Percentiles rank a stretch among this genome's conserved stretches.
Conservation (phyloP, 2,888 invertebrate genomes). For the Ophion slaviceki region DNA sequence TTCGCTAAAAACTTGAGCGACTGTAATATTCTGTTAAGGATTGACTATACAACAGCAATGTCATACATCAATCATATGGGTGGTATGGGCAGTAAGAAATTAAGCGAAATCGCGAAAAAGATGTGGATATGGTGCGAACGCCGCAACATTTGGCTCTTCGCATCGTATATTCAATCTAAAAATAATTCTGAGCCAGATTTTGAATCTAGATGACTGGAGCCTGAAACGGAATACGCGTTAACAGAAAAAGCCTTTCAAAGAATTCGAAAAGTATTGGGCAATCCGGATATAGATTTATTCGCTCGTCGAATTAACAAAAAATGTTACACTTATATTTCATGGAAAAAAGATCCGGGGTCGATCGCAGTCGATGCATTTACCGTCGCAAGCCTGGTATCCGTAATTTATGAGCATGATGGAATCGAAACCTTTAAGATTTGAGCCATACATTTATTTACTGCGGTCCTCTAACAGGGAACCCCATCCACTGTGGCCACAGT, state of each 20-base stretch:
- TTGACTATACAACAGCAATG: constrained; percentile 30
- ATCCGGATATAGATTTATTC: constrained; percentile 59
- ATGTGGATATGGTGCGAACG: constrained; percentile 24
- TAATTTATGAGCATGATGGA: constrained; percentile 19
- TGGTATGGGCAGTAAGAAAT: constrained; percentile 10
- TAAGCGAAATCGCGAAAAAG: constrained; percentile 1
- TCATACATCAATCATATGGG: not conserved
- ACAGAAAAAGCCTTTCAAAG: constrained; percentile 10
- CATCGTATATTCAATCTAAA: constrained; percentile 17
- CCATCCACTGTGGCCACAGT: constrained; percentile 30
- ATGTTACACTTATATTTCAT: constrained; percentile 55
- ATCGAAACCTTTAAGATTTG: constrained; percentile 21
- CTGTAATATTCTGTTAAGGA: constrained; percentile 17
- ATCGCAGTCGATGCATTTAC: constrained; percentile 58
- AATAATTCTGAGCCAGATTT: constrained; percentile 8
- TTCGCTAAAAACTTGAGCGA: constrained; percentile 17
- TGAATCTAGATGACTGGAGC: constrained; percentile 16
- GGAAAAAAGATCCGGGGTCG: constrained; percentile 41
- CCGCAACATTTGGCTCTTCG: constrained; percentile 24
- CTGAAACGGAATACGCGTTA: constrained; percentile 10
- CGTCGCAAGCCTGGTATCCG: constrained; percentile 13
- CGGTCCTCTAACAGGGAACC: constrained; percentile 13
- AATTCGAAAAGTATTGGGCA: constrained; percentile 1
- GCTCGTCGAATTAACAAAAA: constrained; percentile 50
- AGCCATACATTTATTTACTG: constrained; percentile 16